Base-by-base conservation (phyloP, 37 sponge, comb jelly and placozoan species). In the Amphimedon queenslandica region DNA sequence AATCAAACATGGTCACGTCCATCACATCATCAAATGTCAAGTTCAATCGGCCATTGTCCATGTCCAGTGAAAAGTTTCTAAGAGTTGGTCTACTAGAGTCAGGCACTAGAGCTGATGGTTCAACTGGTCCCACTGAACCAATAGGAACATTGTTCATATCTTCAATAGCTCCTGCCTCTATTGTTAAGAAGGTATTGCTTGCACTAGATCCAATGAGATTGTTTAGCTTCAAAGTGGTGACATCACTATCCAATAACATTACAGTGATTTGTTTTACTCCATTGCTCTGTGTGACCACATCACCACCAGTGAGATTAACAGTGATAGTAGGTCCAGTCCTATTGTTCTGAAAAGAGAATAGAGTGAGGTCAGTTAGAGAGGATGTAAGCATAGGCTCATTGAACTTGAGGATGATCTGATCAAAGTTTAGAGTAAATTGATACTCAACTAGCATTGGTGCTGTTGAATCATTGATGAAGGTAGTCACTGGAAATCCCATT, bases 1-100 rank as follows among this genome's bases (percentile, higher is more conserved):
- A 64, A 35, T 88, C 80, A 64, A 95, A 88, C 0, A 80, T 73
- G 43, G 57, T 55, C 3, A 60, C 64, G 25, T 69, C 69, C 72
- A 95, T 84, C 11, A 77, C 77, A 69, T 95, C 96, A 88, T 91
- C 92, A 69, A 90, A 95, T 16, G 88, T 91, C 28, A 95, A 76
- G 57, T 84, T 78, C 32, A 95, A 61, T 18, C 72, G 23, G 18
- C 92, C 96, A 20, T 65, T 78, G 39, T 69, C 71, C 82, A 91
- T 92, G 76, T 91, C 80, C 56, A 95, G 64, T 1, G 82, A 70
- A 69, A 91, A 95, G 6, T 58, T 30, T 23, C 69, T 27, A 30
- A 95, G 88, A 67, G 60, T 68, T 27, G 96, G 92, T 34, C 92
- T 58, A 11, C 85, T 84, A 24, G 58, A 55, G 58, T 95, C 92